A percentile compares a stretch with the other conserved stretches of the same genome.
phyloP scores from a whole-genome alignment of 92 coral and sea anemone species.

The Siderastrea siderea region DNA sequence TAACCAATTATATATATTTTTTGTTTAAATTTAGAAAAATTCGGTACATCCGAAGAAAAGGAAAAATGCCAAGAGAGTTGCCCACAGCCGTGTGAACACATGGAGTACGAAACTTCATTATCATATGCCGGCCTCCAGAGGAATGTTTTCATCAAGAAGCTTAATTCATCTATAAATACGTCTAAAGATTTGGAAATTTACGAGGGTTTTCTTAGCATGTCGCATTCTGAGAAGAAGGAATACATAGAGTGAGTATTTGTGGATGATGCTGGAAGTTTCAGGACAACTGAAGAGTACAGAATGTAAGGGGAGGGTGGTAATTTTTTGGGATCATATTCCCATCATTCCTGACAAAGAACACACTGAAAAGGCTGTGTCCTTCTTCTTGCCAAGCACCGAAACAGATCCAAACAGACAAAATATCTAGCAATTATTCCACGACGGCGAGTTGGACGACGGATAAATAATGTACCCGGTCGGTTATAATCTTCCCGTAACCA shows the following conservation, averaged over 20 bases:
- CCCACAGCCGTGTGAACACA: slow-evolving; percentile 44
- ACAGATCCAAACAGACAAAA: too few species aligned
- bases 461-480: too few species aligned
- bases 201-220: background rate
- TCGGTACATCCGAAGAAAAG: slow-evolving; percentile 19
- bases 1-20: background rate
- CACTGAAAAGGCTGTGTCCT: too few species aligned
- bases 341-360: too few species aligned
- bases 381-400: too few species aligned
- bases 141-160: slow-evolving; percentile 19
- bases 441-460: too few species aligned
- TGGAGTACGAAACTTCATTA: slow-evolving; percentile 48
- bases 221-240: background rate
- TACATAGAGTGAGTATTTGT: slow-evolving; percentile 14
- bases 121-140: slow-evolving; percentile 46
- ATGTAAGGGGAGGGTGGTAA: too few species aligned
- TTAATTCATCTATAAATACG: background rate
- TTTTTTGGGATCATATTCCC: too few species aligned
- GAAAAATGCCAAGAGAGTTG: slow-evolving; percentile 34
- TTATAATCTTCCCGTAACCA: too few species aligned
- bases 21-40: background rate
- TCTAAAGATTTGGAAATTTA: background rate
- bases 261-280: background rate
- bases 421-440: too few species aligned
- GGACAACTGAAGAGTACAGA: too few species aligned